A percentile compares a stretch with the other conserved stretches of the same genome.
phyloP scores from a whole-genome alignment of 2,113 vertebrate genomes.

The Neolamprologus falcicula region DNA sequence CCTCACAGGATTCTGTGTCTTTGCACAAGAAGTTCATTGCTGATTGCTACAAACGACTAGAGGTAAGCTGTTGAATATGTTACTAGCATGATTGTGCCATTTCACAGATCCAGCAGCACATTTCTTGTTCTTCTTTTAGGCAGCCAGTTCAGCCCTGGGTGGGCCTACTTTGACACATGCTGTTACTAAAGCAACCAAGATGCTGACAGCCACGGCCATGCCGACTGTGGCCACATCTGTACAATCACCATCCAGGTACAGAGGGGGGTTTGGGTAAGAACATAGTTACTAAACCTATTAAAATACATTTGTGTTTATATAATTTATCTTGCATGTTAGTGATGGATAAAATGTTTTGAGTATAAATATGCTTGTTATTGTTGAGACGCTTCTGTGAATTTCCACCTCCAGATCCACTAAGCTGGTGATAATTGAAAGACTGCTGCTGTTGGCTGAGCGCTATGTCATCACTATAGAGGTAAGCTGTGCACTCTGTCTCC shows the following conservation, averaged over 20 bases:
- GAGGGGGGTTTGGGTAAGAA: slow-evolving; percentile 55
- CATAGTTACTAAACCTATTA: slow-evolving; percentile 29
- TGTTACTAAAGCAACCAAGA: slow-evolving; percentile 97
- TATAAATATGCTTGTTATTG: background rate
- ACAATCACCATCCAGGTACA: slow-evolving; percentile 95
- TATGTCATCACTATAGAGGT: slow-evolving; percentile 99
- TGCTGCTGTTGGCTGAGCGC: slow-evolving; percentile 92
- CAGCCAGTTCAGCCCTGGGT: slow-evolving; percentile 92
- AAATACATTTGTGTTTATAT: background rate
- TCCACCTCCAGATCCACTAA: slow-evolving; percentile 84
- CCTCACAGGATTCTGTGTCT: slow-evolving; percentile 88
- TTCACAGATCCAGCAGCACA: background rate
- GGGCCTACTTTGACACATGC: slow-evolving; percentile 95
- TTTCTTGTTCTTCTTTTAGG: slow-evolving; percentile 60
- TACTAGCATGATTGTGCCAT: background rate
- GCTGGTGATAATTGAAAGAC: slow-evolving; percentile 94
- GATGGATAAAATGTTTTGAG: background rate
- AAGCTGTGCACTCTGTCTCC: background rate
- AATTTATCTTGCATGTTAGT: background rate
- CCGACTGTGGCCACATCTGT: slow-evolving; percentile 96
- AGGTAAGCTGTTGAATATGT: slow-evolving; percentile 70
- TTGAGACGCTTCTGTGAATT: background rate
- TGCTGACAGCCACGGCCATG: slow-evolving; percentile 98
- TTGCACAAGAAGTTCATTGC: slow-evolving; percentile 99
- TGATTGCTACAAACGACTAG: slow-evolving; percentile 95